Conservation (phyloP, 2,113 vertebrate genomes). For the Empidonax alnorum region DNA sequence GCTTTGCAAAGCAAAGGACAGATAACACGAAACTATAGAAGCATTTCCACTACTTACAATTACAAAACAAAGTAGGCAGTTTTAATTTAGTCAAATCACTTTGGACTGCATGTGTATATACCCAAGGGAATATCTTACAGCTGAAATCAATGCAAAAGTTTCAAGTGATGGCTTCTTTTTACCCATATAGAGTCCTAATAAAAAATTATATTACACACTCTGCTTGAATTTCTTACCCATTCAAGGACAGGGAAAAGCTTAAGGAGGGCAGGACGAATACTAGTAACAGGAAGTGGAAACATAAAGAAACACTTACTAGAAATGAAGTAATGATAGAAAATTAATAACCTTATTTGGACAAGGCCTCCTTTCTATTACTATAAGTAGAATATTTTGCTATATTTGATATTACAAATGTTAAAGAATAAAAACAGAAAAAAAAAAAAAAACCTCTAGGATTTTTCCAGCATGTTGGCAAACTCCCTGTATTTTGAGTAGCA, state of each 20-base stretch:
- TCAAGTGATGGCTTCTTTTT: neutral
- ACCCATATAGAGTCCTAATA: neutral
- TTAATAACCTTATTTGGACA: neutral
- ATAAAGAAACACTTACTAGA: neutral
- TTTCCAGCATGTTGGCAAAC: neutral
- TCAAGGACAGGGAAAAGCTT: neutral
- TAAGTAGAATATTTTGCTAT: neutral
- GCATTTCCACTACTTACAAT: neutral
- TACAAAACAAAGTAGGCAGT: neutral
- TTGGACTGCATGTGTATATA: neutral
- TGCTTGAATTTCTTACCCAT: neutral
- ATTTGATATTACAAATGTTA: neutral
- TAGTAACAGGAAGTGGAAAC: neutral
- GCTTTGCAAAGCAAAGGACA: conserved; percentile 5
- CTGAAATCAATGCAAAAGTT: neutral
- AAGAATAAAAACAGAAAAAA: neutral
- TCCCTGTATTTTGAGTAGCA: neutral
- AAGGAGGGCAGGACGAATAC: neutral
- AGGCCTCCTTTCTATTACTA: neutral
- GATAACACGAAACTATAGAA: neutral
- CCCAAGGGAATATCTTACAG: neutral
- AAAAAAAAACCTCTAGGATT: neutral
- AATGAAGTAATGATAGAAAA: neutral
- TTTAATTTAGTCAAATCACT: conserved; percentile 9
- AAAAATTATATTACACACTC: neutral